Percentiles rank a stretch among this genome's conserved stretches.
Evolutionary conservation across 35 echinoderm and acorn worm genomes (phyloP).

Genomic region (Patiria miniata): DNA sequence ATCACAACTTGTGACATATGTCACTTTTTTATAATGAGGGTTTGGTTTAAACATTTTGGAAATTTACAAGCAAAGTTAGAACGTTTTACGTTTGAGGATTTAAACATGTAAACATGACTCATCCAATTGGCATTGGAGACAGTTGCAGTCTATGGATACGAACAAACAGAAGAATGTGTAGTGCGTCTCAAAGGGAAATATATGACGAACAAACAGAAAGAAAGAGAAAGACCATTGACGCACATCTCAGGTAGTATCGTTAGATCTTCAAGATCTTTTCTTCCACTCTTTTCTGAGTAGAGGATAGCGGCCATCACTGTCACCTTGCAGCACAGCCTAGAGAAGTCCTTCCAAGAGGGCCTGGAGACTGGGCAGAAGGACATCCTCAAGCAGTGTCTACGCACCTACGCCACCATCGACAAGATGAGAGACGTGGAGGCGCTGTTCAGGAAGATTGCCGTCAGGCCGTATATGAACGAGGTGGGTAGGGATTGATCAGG

Average conservation of each 20-base stretch:
- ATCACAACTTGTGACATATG: too few species aligned
- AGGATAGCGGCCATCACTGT: conserved; percentile 95
- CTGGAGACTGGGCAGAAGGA: conserved; percentile 74
- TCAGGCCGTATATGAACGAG: conserved; percentile 95
- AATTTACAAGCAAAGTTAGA: too few species aligned
- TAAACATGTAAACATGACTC: too few species aligned
- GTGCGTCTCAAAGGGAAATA: too few species aligned
- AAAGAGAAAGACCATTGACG: too few species aligned
- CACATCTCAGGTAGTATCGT: neutral
- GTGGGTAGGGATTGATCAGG: conserved; percentile 49
- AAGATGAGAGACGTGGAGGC: conserved; percentile 98
- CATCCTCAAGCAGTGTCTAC: conserved; percentile 81
- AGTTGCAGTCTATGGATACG: too few species aligned
- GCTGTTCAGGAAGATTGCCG: conserved; percentile 78
- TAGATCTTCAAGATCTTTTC: neutral
- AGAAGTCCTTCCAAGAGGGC: conserved; percentile 84
- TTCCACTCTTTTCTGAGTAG: conserved; percentile 24
- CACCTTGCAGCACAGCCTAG: conserved; percentile 90
- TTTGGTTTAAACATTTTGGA: too few species aligned
- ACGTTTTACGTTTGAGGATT: too few species aligned
- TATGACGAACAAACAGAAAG: too few species aligned
- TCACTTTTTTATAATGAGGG: too few species aligned
- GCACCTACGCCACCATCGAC: conserved; percentile 98
- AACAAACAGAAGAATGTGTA: too few species aligned
- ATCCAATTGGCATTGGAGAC: too few species aligned